Base-by-base conservation (phyloP, 2,888 invertebrate species). In the Patella caerulea region DNA sequence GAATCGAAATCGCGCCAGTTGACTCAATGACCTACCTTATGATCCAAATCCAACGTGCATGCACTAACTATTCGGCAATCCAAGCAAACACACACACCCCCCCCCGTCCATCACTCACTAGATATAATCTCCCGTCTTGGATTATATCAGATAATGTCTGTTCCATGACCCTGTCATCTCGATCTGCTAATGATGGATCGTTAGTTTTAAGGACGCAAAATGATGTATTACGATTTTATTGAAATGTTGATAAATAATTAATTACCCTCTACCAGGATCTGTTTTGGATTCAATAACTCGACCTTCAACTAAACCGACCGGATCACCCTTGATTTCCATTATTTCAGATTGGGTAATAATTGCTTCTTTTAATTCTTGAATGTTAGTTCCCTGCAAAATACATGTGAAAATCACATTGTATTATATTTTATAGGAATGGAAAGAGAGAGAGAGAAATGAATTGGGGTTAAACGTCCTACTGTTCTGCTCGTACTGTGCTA, bases 211-310 rank as follows among this genome's bases (percentile, higher is more conserved):
- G 45, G 45, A 7, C 45, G 0, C 24, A 24, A 24, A 24, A 24
- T 24, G 24, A 17, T 54, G 15, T 17, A 45, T 15, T 12, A 11
- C 11, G 11, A 14, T 14, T 29, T 15, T 12, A 72, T 19, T 17
- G 45, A 72, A 14, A 53, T 12, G 53, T 55, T n/a, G 15, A 19
- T 55, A 15, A 72, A 24, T 29, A 71, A 56, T 17, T 45, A 78
- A 84, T 87, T 88, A 94, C 94, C 96, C 96, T 89, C 95, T 93
- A 59, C 94, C 93, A 2, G 93, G 90, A 90, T 96, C 94, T 0
- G 94, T 93, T 82, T 94, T 94, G 0, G 98, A 95, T 92, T 99
- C 99, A 0, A 99, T 94, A 0, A 99, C 95, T 17, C 96, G 94
- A 0, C 96, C 99, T 92, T 99, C 98, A 0, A 96, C 96, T 2